phyloP scores from a whole-genome alignment of 2,797 vertebrate species.

The Telmatherina bonti region DNA sequence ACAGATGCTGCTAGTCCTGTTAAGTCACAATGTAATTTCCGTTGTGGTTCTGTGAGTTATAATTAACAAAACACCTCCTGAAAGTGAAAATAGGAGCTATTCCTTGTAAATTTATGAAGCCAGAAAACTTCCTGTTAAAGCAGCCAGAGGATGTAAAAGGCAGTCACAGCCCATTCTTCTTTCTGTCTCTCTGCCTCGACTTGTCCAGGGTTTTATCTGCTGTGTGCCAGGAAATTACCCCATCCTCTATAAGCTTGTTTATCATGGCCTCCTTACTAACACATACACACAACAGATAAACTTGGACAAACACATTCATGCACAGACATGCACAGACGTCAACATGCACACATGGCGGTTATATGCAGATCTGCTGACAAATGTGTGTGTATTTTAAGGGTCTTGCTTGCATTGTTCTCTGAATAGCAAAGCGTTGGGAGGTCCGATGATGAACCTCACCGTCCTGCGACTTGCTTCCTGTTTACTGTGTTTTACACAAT shows the following conservation, averaged over 20 bases:
- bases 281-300: constrained; percentile 23
- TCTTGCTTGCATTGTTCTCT: constrained; percentile 63
- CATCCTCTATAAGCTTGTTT: constrained; percentile 73
- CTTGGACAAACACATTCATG: constrained; percentile 9
- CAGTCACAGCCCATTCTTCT: background rate
- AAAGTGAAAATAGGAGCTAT: background rate
- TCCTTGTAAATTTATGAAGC: background rate
- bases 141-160: constrained; percentile 13
- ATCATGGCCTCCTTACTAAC: constrained; percentile 55
- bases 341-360: constrained; percentile 25
- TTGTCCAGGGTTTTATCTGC: constrained; percentile 58
- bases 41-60: too few species aligned
- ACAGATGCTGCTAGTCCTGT: background rate
- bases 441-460: constrained; percentile 63
- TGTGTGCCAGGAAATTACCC: constrained; percentile 73
- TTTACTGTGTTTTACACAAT: constrained; percentile 73
- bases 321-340: constrained; percentile 14
- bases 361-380: constrained; percentile 21
- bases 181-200: constrained; percentile 42
- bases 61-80: background rate
- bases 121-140: constrained; percentile 17
- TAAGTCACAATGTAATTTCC: background rate
- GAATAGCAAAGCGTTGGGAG: constrained; percentile 57
- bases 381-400: constrained; percentile 69
- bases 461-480: constrained; percentile 70